Conservation (phyloP, 2,888 invertebrate species). For the Lutraria lutraria region DNA sequence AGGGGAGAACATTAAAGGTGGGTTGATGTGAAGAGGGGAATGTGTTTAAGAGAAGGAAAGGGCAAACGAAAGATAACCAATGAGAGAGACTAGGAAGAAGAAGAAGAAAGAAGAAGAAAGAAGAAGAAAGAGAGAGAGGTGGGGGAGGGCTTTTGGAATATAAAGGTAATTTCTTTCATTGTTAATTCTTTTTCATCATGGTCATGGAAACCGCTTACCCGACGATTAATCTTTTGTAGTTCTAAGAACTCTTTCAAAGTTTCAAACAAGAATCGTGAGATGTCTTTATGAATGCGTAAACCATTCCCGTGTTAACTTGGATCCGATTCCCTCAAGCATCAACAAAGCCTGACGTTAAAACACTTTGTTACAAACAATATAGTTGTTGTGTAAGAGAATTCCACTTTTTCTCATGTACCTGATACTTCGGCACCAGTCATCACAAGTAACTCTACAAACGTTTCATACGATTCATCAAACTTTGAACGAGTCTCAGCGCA, state of each 20-base stretch:
- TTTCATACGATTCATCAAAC: slow-evolving; percentile 3
- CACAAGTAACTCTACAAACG: background rate
- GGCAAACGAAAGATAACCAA: too few species aligned
- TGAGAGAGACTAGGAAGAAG: too few species aligned
- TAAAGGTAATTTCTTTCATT: too few species aligned
- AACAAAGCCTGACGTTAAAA: background rate
- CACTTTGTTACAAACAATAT: slow-evolving; percentile 3
- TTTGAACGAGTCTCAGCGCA: background rate
- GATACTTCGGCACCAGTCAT: background rate
- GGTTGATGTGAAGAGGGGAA: too few species aligned
- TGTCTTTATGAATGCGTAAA: background rate
- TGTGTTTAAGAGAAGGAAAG: too few species aligned
- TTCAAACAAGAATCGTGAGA: background rate
- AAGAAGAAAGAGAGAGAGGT: too few species aligned
- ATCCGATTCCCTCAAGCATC: slow-evolving; percentile 4
- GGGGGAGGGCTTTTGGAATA: too few species aligned
- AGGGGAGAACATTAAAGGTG: too few species aligned
- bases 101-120: too few species aligned
- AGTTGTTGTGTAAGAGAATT: slow-evolving; percentile 6
- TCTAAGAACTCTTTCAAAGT: background rate
- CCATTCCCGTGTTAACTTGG: background rate
- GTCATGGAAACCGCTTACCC: background rate
- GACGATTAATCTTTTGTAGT: background rate
- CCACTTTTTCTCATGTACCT: slow-evolving; percentile 6
- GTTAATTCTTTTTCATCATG: too few species aligned